Conservation (phyloP, 2,888 invertebrate genomes). For the Gerris lacustris region DNA sequence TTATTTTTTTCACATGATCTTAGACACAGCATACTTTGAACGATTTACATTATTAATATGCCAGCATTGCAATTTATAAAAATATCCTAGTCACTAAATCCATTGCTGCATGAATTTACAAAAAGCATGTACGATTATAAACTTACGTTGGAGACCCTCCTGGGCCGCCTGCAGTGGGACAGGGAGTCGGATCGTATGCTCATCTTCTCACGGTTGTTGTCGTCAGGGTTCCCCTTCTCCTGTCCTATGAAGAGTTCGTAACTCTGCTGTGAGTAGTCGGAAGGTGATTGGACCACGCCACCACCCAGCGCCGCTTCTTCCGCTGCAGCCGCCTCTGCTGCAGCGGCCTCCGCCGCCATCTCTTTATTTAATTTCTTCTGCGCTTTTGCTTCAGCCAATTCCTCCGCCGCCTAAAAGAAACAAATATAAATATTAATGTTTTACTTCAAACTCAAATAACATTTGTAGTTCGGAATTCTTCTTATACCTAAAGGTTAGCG, state of each 20-base stretch:
- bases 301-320: conserved; percentile 37
- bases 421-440: background rate
- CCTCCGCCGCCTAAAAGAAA: conserved; percentile 63
- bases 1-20: no score
- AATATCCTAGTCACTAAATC: no score
- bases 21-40: no score
- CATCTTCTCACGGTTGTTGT: conserved; percentile 82
- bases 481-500: no score
- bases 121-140: no score
- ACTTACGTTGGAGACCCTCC: conserved; percentile 3
- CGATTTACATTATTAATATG: no score
- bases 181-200: conserved; percentile 73
- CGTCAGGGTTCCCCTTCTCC: conserved; percentile 75
- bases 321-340: conserved; percentile 51
- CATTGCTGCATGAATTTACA: no score
- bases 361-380: conserved; percentile 43
- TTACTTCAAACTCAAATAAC: background rate
- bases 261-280: conserved; percentile 81
- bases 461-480: no score
- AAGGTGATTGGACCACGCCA: conserved; percentile 74
- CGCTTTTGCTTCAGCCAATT: conserved; percentile 59
- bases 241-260: conserved; percentile 84
- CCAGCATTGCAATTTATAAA: no score
- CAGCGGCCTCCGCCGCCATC: conserved; percentile 42
- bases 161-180: conserved; percentile 53